Conservation (phyloP, 64 coral and sea anemone genomes). For the Stichodactyla helianthus region DNA sequence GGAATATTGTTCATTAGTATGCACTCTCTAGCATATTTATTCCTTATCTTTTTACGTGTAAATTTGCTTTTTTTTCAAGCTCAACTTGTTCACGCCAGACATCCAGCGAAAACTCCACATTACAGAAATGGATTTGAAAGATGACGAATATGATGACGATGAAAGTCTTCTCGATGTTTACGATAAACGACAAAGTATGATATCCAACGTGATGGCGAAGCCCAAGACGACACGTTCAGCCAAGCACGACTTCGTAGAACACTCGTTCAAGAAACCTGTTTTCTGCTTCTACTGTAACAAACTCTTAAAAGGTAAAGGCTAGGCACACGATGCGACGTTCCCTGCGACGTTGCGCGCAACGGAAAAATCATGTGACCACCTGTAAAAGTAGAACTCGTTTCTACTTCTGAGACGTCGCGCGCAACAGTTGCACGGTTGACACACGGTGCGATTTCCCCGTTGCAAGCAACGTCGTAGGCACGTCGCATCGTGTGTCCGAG, state of each 20-base stretch:
- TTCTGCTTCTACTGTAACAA: conserved; percentile 83
- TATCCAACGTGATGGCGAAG: conserved; percentile 35
- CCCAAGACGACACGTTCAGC: conserved; percentile 48
- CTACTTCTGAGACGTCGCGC: not conserved
- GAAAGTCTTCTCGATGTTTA: conserved; percentile 44
- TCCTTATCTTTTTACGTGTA: not conserved
- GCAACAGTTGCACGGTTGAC: too few species aligned
- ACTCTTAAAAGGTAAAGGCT: conserved; percentile 75
- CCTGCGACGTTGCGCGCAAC: too few species aligned
- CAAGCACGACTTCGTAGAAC: conserved; percentile 83
- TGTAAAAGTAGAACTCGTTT: too few species aligned
- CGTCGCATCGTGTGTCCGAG: too few species aligned
- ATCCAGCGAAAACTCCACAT: conserved; percentile 63
- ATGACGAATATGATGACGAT: conserved; percentile 65
- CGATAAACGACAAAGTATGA: conserved; percentile 59
- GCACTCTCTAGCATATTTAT: not conserved
- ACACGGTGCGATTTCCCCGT: too few species aligned
- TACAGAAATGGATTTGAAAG: conserved; percentile 68
- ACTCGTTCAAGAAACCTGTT: conserved; percentile 73
- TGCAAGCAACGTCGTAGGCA: too few species aligned
- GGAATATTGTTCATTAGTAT: too few species aligned
- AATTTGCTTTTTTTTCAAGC: not conserved
- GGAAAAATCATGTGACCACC: too few species aligned
- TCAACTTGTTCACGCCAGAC: conserved; percentile 53
- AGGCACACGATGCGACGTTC: too few species aligned